Conservation (phyloP, 2,888 invertebrate species). For the Pollenia amentaria region DNA sequence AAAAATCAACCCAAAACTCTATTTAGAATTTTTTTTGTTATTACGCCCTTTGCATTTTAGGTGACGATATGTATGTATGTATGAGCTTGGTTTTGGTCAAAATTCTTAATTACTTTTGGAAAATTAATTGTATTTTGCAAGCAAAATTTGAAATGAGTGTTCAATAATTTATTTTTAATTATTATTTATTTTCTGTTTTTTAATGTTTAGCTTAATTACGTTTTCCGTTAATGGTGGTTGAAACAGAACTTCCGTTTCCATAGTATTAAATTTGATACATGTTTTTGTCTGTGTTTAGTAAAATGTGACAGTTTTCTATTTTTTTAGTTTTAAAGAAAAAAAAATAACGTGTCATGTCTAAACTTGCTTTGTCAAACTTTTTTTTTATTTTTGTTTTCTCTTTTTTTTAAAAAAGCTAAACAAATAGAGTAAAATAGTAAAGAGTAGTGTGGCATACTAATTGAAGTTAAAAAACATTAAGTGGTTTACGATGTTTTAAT, state of each 20-base stretch:
- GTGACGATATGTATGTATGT: no score
- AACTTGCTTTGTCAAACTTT: slow-evolving; percentile 13
- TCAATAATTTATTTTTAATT: slow-evolving; percentile 16
- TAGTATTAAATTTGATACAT: slow-evolving; percentile 7
- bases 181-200: slow-evolving; percentile 9
- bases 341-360: slow-evolving; percentile 30
- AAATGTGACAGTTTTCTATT: neutral
- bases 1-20: no score
- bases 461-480: slow-evolving; percentile 39
- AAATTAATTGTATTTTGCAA: neutral
- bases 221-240: slow-evolving; percentile 31
- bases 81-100: neutral
- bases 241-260: slow-evolving; percentile 43
- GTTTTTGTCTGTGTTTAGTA: neutral
- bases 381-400: no score
- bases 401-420: neutral
- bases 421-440: neutral
- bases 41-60: no score
- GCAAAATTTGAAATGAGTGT: neutral
- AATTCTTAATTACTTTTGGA: neutral
- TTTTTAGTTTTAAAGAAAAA: neutral
- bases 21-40: no score
- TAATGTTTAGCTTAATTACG: slow-evolving; percentile 38
- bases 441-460: slow-evolving; percentile 6
- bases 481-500: slow-evolving; percentile 34